Evolutionary conservation across 1,140 invertebrate species (phyloP), one percentile per base, ranked within the genome.

Genomic region (Drosophila seguyi): DNA sequence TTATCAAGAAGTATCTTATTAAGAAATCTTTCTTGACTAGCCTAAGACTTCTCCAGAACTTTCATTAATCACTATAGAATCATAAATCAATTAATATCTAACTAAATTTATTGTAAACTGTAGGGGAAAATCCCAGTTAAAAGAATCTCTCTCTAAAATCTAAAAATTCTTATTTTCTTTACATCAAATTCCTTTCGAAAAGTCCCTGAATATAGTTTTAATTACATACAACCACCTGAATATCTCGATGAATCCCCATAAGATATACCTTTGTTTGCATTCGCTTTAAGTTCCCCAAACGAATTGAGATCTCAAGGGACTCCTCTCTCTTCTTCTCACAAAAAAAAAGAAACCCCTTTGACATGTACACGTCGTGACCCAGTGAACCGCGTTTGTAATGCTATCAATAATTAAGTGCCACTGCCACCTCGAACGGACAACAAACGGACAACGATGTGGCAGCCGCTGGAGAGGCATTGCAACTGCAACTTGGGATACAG

Each of bases 391-490:
- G 81, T 45, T 84, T 88, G 84, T 88, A 90, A 90, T 88, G 80
- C 80, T 90, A 88, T 88, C 85, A 88, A 88, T 88, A 88, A 88
- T 88, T 88, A 88, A 88, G 84, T 88, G 84, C 80, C 81, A 71
- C 80, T 88, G 84, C 84, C 84, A 87, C 84, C 84, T 88, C 65
- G 57, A 47, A 53, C 39, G 55, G 81, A 72, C 81, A 71, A 57
- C 67, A 50, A 45, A 52, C 38, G 61, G 81, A 73, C 81, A 72
- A 59, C 27, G 68, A 14, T 11, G 60, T 68, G 59, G 38, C 69
- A 53, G 44, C 27, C 41, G 31, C 44, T 31, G 39, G 31, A 69
- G 61, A 67, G 58, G 57, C 62, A 34, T 29, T 36, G 41, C 16
- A 66, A 34, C 57, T 36, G 58, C 18, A 62, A 27, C 29, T 20